Evolutionary conservation across 2,797 vertebrate species (phyloP).

Genomic region (Pangasius djambal): DNA sequence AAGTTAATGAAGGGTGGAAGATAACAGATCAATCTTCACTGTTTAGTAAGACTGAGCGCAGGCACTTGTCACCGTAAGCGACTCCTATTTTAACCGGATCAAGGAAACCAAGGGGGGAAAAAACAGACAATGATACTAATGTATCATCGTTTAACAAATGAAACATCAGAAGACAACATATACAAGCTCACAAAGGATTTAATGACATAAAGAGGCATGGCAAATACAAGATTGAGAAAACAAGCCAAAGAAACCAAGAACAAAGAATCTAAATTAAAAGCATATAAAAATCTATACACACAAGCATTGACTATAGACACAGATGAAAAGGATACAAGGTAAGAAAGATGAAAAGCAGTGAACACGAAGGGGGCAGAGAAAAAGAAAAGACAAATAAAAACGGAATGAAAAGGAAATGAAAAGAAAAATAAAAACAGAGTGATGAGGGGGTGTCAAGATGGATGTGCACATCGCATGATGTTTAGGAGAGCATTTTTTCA

Average conservation of each 20-base stretch:
- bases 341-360: not conserved
- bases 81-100: constrained; percentile 21
- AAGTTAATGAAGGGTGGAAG: constrained; percentile 25
- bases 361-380: not conserved
- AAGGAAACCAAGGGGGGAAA: not conserved
- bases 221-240: not conserved
- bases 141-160: not conserved
- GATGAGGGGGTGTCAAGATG: not conserved
- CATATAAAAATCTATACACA: not conserved
- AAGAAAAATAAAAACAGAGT: not conserved
- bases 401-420: not conserved
- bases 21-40: constrained; percentile 11
- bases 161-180: not conserved
- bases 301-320: not conserved
- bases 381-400: not conserved
- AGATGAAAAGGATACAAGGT: not conserved
- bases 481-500: not conserved
- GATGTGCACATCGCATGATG: not conserved
- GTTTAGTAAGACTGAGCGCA: constrained; percentile 14
- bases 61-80: constrained; percentile 4
- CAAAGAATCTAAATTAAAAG: not conserved
- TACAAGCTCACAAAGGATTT: not conserved
- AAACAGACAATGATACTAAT: not conserved
- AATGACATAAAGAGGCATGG: not conserved
- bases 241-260: not conserved